phyloP scores from a whole-genome alignment of 2,797 vertebrate species.

The Sebastes oblongus region DNA sequence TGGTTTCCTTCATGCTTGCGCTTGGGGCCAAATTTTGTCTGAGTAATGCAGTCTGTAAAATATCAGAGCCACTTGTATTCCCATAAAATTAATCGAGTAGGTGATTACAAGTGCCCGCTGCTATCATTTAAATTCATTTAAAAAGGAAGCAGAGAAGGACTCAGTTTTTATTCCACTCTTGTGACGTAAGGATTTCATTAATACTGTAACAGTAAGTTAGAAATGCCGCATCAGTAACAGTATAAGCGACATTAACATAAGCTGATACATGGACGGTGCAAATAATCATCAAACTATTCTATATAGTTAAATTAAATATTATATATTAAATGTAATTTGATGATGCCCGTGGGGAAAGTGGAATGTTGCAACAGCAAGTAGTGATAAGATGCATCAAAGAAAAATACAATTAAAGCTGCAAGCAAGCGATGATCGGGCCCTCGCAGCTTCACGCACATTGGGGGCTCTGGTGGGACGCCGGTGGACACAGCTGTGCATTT shows the following conservation, averaged over 20 bases:
- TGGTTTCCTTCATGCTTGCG: not conserved
- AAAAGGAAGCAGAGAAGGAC: not conserved
- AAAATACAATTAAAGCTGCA: not conserved
- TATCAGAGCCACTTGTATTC: not conserved
- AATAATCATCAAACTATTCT: not conserved
- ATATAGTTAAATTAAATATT: not conserved
- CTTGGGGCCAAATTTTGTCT: not conserved
- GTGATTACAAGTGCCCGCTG: constrained; percentile 9
- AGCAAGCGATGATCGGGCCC: no score
- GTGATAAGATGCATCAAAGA: not conserved
- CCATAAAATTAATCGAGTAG: constrained; percentile 3
- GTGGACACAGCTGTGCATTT: no score
- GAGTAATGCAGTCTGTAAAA: constrained; percentile 5
- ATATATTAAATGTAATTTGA: not conserved
- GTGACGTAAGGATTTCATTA: not conserved
- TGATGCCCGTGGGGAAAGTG: not conserved
- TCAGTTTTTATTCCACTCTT: not conserved
- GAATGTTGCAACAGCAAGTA: not conserved
- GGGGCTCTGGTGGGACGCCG: accelerated
- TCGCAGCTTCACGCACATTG: no score
- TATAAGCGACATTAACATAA: not conserved
- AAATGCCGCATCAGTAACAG: not conserved
- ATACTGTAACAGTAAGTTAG: not conserved
- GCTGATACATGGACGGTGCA: not conserved
- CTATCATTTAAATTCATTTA: constrained; percentile 2